Base-by-base conservation (phyloP, 2,113 vertebrate genomes). In the Albula glossodonta region DNA sequence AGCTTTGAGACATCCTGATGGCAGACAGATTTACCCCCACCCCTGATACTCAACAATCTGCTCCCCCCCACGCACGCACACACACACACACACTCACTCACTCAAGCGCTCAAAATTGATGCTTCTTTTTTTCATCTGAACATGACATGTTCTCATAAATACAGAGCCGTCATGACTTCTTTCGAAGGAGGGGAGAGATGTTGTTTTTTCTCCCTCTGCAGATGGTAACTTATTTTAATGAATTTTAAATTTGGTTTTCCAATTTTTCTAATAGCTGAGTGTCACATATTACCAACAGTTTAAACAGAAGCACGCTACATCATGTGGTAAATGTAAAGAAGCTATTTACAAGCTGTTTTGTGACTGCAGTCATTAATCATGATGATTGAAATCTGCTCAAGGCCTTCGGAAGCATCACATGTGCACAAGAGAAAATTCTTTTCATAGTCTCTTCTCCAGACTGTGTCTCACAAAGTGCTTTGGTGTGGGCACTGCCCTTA, bases 1-100 rank as follows among this genome's bases (percentile, higher is more conserved):
- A 22, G 63, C 63, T 70, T 74, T 87, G 66, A 9, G 79, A 66
- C 77, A 79, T 88, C 70, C 87, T 82, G 87, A 50, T 70, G 85
- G 82, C 74, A 52, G n/a, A 80, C 80, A 86, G 83, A 87, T 86
- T 85, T 81, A n/a, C 81, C 81, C 83, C 17, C 49, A 41, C 0
- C 31, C 31, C 87, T 91, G 79, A 77, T 56, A 66, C 52, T 48
- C 70, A 52, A 11, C 70, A 74, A 31, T 74, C 70, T 74, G 70
- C 31, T 74, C 31, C 70, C 31, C 22, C 11, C 31, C 70, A n/a
- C 22, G 2, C 70, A 8, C 70, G 5, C 70, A 31, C 70, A 74
- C 70, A 10, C n/a, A 25, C 70, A 25, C 53, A 56, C 12, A 6
- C 70, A 6, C 22, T 22, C 70, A 8, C 70, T 25, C 70, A 31